Conservation (phyloP, 37 sponge, comb jelly and placozoan genomes). For the Ephydatia muelleri region DNA sequence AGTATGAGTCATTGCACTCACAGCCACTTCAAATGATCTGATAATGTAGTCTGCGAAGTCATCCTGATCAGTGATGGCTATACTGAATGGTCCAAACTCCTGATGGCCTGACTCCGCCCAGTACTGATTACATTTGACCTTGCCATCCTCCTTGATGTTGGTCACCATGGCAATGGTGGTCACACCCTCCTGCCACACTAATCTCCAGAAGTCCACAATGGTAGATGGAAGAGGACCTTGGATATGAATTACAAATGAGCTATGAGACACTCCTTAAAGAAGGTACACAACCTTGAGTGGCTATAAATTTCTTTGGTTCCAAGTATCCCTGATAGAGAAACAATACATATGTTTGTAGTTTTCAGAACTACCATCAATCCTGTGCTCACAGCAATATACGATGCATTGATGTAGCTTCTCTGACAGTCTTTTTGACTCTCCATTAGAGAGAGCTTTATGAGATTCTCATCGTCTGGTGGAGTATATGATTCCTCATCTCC, state of each 20-base stretch:
- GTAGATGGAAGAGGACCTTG: constrained; percentile 66
- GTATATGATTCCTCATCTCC: background rate
- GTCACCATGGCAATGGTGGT: constrained; percentile 78
- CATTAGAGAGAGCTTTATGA: constrained; percentile 42
- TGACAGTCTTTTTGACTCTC: constrained; percentile 27
- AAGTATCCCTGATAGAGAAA: constrained; percentile 72
- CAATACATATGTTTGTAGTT: background rate
- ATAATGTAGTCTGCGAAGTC: constrained; percentile 53
- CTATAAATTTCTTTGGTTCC: constrained; percentile 59
- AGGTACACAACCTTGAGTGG: constrained; percentile 70
- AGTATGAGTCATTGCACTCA: constrained; percentile 20
- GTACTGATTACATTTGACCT: constrained; percentile 78
- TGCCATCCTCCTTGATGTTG: constrained; percentile 58
- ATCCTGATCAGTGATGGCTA: constrained; percentile 44
- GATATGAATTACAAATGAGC: background rate
- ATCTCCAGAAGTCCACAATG: constrained; percentile 71
- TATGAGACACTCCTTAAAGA: background rate
- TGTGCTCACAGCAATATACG: constrained; percentile 68
- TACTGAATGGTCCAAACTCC: constrained; percentile 51
- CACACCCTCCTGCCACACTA: constrained; percentile 70
- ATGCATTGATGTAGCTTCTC: constrained; percentile 78
- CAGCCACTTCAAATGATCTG: constrained; percentile 30
- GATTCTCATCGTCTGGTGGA: constrained; percentile 67
- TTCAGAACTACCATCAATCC: background rate
- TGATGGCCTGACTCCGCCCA: constrained; percentile 51